Conservation (phyloP, 2,888 invertebrate species). For the Archips crataeganus region DNA sequence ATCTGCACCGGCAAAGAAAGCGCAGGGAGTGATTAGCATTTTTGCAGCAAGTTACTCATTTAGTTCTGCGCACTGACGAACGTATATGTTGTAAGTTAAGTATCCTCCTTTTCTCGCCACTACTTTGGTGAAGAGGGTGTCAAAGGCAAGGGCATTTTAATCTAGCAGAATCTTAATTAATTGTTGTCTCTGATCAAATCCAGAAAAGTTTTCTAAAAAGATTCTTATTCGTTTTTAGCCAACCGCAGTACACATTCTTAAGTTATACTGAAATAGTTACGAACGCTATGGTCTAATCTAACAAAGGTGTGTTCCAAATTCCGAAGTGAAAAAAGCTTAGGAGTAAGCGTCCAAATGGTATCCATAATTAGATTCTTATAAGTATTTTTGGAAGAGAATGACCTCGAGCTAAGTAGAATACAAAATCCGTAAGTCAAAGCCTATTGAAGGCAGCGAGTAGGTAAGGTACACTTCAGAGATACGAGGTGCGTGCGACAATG, state of each 20-base stretch:
- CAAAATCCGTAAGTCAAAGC: conserved; percentile 64
- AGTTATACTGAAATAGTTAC: not conserved
- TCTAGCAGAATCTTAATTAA: not conserved
- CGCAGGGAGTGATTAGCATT: too few relatives aligned
- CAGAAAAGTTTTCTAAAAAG: not conserved
- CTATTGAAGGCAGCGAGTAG: conserved; percentile 38
- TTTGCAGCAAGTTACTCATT: too few relatives aligned
- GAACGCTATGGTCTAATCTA: not conserved
- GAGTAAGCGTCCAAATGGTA: conserved; percentile 20
- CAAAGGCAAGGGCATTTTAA: too few relatives aligned
- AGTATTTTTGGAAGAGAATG: conserved; percentile 32
- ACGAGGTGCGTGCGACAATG: conserved; percentile 73
- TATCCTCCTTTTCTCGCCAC: too few relatives aligned
- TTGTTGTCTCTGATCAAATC: not conserved
- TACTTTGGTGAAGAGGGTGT: too few relatives aligned
- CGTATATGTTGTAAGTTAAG: too few relatives aligned
- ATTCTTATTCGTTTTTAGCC: not conserved
- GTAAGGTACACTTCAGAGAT: conserved; percentile 43
- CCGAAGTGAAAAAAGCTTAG: conserved; percentile 14
- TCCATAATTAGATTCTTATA: conserved; percentile 40
- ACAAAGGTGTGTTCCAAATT: conserved; percentile 24
- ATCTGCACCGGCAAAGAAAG: too few relatives aligned
- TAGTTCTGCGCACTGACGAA: too few relatives aligned
- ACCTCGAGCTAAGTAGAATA: conserved; percentile 53
- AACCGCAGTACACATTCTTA: not conserved